Evolutionary conservation across 1,140 invertebrate species (phyloP), one percentile per base, ranked within the genome.

Genomic region (Tetragnatha versicolor): DNA sequence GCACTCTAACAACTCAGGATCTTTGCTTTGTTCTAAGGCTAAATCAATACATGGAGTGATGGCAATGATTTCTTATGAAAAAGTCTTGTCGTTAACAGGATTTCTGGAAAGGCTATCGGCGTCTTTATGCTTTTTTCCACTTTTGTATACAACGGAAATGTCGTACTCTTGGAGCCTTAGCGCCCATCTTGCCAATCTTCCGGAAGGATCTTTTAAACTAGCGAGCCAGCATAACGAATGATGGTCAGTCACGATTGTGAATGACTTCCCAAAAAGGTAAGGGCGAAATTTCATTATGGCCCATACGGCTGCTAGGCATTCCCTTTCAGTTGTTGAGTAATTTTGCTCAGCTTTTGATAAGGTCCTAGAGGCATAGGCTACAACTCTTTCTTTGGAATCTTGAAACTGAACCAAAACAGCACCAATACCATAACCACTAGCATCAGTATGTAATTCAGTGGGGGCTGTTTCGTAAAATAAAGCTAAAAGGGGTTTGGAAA

Each of bases 211-310:
- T 79, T 85, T 86, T 5, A 87, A 81, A 2, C 83, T 83, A 33
- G 83, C 80, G 2, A 89, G 81, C 85, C 86, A 89, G 31, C 80
- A 79, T 5, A 89, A 79, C 0, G 87, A 85, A 81, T 83, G 83
- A 81, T 90, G 87, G 80, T 90, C 88, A 1, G 87, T 89, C 6
- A 86, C 70, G 0, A 90, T 83, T 35, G 80, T 86, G 78, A 89
- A 90, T 66, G 86, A 72, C 85, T n/a, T n/a, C n/a, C n/a, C n/a
- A n/a, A n/a, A 86, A 2, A 90, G 80, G 82, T 88, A 90, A 22
- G 85, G 79, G 70, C 85, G 47, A 76, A 89, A 89, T 35, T 88
- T 83, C 47, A 86, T 79, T 2, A 89, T 81, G 0, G 84, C 84
- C 84, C 84, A 84, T 22, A 89, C 82, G 9, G 89, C 85, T 1